Evolutionary conservation across 2,113 vertebrate genomes (phyloP).

Genomic region (Pan troglodytes): DNA sequence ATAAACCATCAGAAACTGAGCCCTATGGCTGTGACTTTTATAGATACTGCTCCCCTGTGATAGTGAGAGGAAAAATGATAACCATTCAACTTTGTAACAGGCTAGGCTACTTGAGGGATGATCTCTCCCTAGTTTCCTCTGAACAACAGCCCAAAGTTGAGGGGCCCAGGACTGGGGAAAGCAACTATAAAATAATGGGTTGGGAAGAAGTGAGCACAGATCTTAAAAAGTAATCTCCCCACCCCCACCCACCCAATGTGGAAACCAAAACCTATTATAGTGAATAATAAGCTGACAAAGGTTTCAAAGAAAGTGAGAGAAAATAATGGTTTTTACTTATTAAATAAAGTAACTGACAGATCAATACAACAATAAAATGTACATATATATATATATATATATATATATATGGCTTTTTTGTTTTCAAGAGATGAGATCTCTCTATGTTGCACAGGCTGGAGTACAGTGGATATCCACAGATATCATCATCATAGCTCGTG

Average conservation of each 20-base stretch:
- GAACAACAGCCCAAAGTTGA: not conserved
- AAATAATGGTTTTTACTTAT: not conserved
- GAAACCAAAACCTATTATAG: not conserved
- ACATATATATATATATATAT: not conserved
- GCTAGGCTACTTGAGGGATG: not conserved
- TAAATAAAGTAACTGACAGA: not conserved
- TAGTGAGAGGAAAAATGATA: not conserved
- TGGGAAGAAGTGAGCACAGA: not conserved
- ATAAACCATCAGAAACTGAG: not conserved
- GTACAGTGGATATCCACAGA: too few species aligned
- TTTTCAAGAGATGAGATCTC: too few species aligned
- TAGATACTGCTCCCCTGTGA: not conserved
- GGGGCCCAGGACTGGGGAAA: accelerated
- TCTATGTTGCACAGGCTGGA: too few species aligned
- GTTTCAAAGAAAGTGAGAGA: not conserved
- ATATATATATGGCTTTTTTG: too few species aligned
- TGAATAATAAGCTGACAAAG: not conserved
- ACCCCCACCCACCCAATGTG: too few species aligned
- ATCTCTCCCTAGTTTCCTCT: not conserved
- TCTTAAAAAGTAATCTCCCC: too few species aligned
- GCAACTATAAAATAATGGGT: not conserved
- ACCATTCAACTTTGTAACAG: not conserved
- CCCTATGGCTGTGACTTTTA: not conserved
- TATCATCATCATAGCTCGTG: too few species aligned
- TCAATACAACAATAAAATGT: not conserved